Percentiles rank a stretch among this genome's conserved stretches.
Conservation (phyloP, 1,140 invertebrate species). For the Bicyclus anynana region DNA sequence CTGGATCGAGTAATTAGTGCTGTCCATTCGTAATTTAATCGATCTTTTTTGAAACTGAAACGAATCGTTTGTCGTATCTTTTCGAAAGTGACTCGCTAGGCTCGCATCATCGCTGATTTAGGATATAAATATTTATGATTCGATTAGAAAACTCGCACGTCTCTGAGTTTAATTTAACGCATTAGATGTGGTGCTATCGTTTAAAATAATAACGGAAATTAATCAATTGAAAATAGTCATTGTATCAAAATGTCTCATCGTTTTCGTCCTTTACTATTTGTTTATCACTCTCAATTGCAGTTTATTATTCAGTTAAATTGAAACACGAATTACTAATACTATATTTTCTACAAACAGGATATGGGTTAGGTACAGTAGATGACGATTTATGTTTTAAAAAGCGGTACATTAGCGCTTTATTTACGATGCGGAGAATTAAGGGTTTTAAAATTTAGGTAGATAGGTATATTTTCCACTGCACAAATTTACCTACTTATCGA, state of each 20-base stretch:
- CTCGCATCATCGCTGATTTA: slow-evolving; percentile 27
- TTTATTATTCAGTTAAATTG: too few species aligned
- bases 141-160: slow-evolving; percentile 17
- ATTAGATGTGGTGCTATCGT: slow-evolving; percentile 4
- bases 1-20: slow-evolving; percentile 32
- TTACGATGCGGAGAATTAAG: too few species aligned
- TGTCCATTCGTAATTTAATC: slow-evolving; percentile 31
- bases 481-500: too few species aligned
- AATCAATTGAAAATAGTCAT: not conserved
- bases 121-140: slow-evolving; percentile 29
- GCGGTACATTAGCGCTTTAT: too few species aligned
- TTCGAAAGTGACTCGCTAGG: slow-evolving; percentile 22
- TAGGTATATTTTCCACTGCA: too few species aligned
- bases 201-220: slow-evolving; percentile 4
- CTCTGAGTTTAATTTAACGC: slow-evolving; percentile 4
- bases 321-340: too few species aligned
- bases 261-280: not conserved
- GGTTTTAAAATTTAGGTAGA: too few species aligned
- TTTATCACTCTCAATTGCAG: not conserved
- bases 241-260: not conserved
- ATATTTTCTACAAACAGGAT: too few species aligned
- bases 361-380: too few species aligned
- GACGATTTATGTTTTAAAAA: too few species aligned
- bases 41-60: slow-evolving; percentile 33
- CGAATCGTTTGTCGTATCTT: slow-evolving; percentile 32